Evolutionary conservation across 2,888 invertebrate genomes (phyloP), one percentile per base, ranked within the genome.

Genomic region (Adelognathus sp.): DNA sequence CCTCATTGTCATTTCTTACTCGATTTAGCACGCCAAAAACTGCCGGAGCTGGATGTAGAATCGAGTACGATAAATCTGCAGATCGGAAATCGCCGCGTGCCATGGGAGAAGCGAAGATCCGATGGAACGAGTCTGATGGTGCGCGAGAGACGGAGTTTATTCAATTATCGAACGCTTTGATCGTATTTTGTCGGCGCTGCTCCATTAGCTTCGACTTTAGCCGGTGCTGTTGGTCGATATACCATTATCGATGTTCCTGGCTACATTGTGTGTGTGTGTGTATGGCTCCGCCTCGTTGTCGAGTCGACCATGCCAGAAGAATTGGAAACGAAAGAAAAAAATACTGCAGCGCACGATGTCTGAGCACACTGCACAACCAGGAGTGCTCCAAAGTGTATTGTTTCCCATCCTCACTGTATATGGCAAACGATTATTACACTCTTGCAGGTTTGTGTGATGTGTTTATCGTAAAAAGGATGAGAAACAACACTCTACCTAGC

Each of bases 131-230:
- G 24, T 67, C 60, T 52, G 52, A 39, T 31, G 36, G 18, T 66
- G 58, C 29, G 39, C 66, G n/a, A n/a, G n/a, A n/a, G 66, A 50
- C 54, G 60, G 56, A 71, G 52, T 70, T 70, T 67, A 82, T 81
- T 73, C 58, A 79, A 81, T 82, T 76, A 82, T 50, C 58, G 70
- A 33, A 36, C 70, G 79, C 82, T 82, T 82, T 82, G 79, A 81
- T 81, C 82, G 56, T 76, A 73, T 81, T 81, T 76, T 76, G 66
- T 66, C 61, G 64, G 64, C 60, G 61, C 39, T 71, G 71, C 63
- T 81, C 81, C 81, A 82, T 82, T 79, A 81, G 74, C 76, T 16
- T 77, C 4, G 61, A 52, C 73, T 52, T 80, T 72, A 71, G 33
- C 31, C 33, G 64, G 44, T 11, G 31, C 36, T 9, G 31, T 31